A percentile compares a stretch with the other conserved stretches of the same genome.
Conservation (phyloP, 92 coral and sea anemone genomes). For the Siderastrea siderea region DNA sequence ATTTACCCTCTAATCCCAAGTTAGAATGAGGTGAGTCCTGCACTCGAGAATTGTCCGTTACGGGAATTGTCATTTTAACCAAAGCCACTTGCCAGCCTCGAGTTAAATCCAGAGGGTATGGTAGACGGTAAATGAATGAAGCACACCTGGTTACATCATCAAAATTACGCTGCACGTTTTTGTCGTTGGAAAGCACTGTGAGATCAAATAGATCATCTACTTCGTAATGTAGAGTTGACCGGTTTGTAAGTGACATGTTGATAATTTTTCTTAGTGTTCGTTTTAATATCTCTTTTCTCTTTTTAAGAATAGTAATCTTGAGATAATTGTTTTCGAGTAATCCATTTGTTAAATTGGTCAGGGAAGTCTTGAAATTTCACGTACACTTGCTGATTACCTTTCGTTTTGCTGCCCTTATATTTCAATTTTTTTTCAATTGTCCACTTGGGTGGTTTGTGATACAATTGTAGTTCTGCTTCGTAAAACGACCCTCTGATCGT, state of each 20-base stretch:
- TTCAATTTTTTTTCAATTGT: background rate
- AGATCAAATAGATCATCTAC: constrained; percentile 5
- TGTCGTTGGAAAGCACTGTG: constrained; percentile 9
- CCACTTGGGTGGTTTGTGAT: background rate
- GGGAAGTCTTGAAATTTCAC: constrained; percentile 11
- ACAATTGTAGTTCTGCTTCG: background rate
- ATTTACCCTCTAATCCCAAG: constrained; percentile 8
- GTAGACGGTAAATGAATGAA: constrained; percentile 1
- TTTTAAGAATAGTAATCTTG: too few relatives aligned
- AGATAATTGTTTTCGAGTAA: too few relatives aligned
- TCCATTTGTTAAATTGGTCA: constrained; percentile 7
- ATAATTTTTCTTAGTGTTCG: too few relatives aligned
- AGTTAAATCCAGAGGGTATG: constrained; percentile 6
- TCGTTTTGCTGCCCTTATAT: constrained; percentile 6
- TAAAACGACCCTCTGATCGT: background rate
- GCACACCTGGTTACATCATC: constrained; percentile 10
- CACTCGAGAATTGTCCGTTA: constrained; percentile 9
- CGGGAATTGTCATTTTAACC: constrained; percentile 18
- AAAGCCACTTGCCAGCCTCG: constrained; percentile 22
- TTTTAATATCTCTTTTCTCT: too few relatives aligned
- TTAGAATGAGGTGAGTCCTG: background rate
- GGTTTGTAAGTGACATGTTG: constrained; percentile 2
- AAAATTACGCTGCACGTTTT: constrained; percentile 8
- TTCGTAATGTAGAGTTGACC: constrained; percentile 3
- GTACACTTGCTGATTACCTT: background rate